These are phyloP conservation scores for Lucifuga dentata DNA, from an alignment of 2,113 vertebrate species.

Conservation along the genomic window DNA sequence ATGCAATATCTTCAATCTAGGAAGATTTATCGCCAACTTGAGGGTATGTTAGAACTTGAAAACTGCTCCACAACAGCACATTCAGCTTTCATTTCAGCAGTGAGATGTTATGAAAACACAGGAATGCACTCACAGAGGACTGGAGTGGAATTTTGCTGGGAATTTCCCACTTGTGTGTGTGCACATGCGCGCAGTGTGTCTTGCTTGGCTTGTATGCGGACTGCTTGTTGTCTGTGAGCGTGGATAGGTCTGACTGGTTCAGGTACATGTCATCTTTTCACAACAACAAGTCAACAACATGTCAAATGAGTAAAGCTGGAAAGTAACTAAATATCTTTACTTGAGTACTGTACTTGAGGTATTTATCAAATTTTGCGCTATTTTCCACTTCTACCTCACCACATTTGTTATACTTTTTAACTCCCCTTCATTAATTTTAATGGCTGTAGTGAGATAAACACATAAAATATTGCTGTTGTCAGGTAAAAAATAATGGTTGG, in stretches of 20 bases:
- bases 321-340: too few species aligned
- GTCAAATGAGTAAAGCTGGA: too few species aligned
- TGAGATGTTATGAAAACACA: constrained; percentile 66
- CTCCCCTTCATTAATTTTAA: too few species aligned
- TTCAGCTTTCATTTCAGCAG: constrained; percentile 68
- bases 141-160: constrained; percentile 77
- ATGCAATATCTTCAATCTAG: constrained; percentile 47
- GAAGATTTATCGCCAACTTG: constrained; percentile 61
- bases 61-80: constrained; percentile 52
- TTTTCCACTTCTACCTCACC: too few species aligned
- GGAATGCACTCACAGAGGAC: constrained; percentile 74
- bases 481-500: too few species aligned
- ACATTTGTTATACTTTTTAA: too few species aligned
- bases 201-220: constrained; percentile 12
- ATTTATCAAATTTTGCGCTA: too few species aligned
- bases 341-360: too few species aligned
- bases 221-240: constrained; percentile 28
- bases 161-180: constrained; percentile 73
- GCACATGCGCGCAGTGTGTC: constrained; percentile 28
- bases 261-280: too few species aligned
- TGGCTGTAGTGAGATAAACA: too few species aligned
- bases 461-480: too few species aligned
- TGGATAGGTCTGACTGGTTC: constrained; percentile 40
- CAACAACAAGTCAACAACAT: too few species aligned
- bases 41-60: constrained; percentile 44